Evolutionary conservation across 2,888 invertebrate genomes (phyloP), one percentile per base, ranked within the genome.

Genomic region (Mycalesis mineus): DNA sequence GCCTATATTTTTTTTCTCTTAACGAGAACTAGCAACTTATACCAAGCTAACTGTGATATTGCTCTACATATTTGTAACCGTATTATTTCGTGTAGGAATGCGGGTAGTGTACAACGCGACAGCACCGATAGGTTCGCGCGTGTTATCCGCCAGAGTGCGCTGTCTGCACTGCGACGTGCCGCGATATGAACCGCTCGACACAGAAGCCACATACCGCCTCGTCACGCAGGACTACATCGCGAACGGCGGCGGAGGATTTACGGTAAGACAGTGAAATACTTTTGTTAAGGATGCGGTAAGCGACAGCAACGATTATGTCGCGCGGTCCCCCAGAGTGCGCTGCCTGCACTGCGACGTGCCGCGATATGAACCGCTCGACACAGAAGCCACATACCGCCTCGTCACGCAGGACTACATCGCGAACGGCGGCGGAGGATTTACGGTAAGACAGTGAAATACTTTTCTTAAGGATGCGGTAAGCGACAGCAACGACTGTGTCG

Each of bases 181-280:
- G 6, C 73, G 72, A 8, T 95, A 92, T 80, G 80, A 89, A 64
- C 90, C 92, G 0, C 80, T 96, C 11, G 84, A 92, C 40, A 66
- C 73, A 0, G 76, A 88, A 37, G 80, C 90, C 65, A 84, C 82
- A 15, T 96, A 96, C 81, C 86, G 91, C 7, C 78, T 96, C 0
- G 82, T 92, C 13, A 73, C 93, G 1, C 89, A 92, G 44, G 88
- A 89, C 65, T 95, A 92, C 71, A 77, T 95, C 55, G 90, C 91
- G 0, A 86, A 84, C 37, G 95, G 95, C 9, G 95, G 95, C 45
- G 94, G 95, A 71, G 94, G 94, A 0, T 95, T 91, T 72, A 68
- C 82, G 58, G 91, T 91, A 67, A 74, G n/a, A n/a, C n/a, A n/a
- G n/a, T n/a, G n/a, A n/a, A n/a, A n/a, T n/a, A n/a, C n/a, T n/a